Percentiles rank a stretch among this genome's conserved stretches.
Conservation (phyloP, 2,113 vertebrate species). For the Hyperoodon ampullatus region DNA sequence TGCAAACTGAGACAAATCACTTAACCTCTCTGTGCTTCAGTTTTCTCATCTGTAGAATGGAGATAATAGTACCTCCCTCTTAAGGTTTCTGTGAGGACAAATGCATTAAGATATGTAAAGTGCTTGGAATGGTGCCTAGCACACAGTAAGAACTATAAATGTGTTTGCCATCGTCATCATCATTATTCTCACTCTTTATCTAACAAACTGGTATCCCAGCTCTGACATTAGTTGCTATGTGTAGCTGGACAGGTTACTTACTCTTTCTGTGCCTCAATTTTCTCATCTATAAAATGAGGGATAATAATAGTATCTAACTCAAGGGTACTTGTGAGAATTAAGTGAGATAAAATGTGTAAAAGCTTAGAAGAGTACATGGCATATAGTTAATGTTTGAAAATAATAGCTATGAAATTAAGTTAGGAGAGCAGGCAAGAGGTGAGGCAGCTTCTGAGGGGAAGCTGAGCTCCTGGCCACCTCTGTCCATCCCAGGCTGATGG, state of each 20-base stretch:
- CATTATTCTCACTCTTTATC: not conserved
- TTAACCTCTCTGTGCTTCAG: not conserved
- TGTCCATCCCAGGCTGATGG: slow-evolving; percentile 86
- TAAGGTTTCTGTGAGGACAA: not conserved
- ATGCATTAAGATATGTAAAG: not conserved
- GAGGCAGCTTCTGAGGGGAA: not conserved
- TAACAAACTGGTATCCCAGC: not conserved
- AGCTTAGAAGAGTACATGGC: not conserved
- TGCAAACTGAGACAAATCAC: not conserved
- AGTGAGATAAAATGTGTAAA: not conserved
- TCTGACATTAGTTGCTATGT: not conserved
- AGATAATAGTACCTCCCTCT: not conserved
- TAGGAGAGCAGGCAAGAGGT: not conserved
- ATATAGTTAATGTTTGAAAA: not conserved
- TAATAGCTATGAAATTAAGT: not conserved
- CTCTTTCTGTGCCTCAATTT: not conserved
- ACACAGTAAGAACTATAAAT: not conserved
- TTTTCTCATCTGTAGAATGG: not conserved
- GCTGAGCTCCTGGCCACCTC: not conserved
- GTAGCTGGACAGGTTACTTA: not conserved
- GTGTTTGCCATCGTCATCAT: not conserved
- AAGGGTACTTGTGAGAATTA: not conserved
- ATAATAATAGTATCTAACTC: not conserved
- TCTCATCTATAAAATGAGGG: not conserved
- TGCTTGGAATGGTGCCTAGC: not conserved